These are phyloP conservation scores for Drosophila borborema DNA, from an alignment of 2,888 invertebrate species.

Conservation along the genomic window DNA sequence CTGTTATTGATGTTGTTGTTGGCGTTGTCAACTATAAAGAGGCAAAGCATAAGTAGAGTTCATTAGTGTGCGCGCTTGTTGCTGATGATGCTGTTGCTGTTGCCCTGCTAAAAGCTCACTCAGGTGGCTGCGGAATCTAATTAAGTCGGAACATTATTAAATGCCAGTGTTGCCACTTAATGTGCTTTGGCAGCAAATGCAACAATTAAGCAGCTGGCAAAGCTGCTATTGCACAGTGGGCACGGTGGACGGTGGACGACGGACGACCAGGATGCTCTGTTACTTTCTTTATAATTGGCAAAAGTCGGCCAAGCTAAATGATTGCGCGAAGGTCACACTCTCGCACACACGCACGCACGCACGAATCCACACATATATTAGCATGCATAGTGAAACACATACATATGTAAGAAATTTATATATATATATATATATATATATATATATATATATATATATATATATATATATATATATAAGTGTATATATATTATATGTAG, in stretches of 20 bases:
- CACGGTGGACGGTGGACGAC: background rate
- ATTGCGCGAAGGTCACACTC: conserved; percentile 73
- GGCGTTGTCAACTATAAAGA: conserved; percentile 27
- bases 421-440: background rate
- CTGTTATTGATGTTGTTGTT: conserved; percentile 27
- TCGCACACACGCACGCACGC: conserved; percentile 20
- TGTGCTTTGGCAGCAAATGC: conserved; percentile 38
- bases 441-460: background rate
- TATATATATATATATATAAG: background rate
- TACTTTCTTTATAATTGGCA: conserved; percentile 63
- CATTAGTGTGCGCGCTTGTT: conserved; percentile 31
- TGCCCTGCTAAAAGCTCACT: conserved; percentile 52
- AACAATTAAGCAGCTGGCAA: background rate
- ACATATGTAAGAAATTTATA: conserved; percentile 16
- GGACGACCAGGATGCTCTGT: conserved; percentile 48
- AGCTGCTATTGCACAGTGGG: background rate
- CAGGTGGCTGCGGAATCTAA: conserved; percentile 58
- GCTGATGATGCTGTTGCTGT: background rate
- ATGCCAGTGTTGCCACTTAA: conserved; percentile 28
- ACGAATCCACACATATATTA: background rate
- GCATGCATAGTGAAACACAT: conserved; percentile 29
- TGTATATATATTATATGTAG: background rate
- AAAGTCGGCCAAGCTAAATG: conserved; percentile 61
- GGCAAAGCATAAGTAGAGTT: conserved; percentile 38
- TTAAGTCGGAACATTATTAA: conserved; percentile 46